Percentiles rank a stretch among this genome's conserved stretches.
These are phyloP conservation scores for Fabriciana adippe DNA, from an alignment of 2,888 invertebrate genomes.

Conservation along the genomic window DNA sequence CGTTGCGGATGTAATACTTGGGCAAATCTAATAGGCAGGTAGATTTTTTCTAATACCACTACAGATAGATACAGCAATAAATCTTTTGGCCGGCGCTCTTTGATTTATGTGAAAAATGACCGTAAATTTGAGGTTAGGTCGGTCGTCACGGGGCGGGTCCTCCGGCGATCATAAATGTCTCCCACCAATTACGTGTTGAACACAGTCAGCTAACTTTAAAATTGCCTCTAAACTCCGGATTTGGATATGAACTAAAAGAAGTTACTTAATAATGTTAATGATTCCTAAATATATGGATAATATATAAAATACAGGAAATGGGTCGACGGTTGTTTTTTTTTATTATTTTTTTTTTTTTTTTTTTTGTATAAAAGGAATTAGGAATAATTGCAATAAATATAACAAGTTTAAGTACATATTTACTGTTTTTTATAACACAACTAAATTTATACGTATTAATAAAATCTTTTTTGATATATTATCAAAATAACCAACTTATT, in stretches of 20 bases:
- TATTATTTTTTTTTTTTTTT: neutral
- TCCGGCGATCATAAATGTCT: slow-evolving; percentile 53
- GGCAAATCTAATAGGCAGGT: slow-evolving; percentile 54
- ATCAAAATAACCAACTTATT: no score
- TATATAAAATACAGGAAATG: neutral
- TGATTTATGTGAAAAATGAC: slow-evolving; percentile 82
- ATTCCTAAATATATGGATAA: slow-evolving; percentile 9
- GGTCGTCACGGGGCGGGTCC: slow-evolving; percentile 58
- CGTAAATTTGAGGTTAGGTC: slow-evolving; percentile 79
- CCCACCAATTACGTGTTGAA: slow-evolving; percentile 58
- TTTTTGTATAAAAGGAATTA: no score
- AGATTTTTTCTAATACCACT: slow-evolving; percentile 51
- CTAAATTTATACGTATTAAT: no score
- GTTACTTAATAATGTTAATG: slow-evolving; percentile 29
- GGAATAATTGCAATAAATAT: no score
- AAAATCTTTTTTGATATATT: no score
- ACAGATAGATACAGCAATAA: slow-evolving; percentile 70
- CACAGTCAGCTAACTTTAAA: slow-evolving; percentile 48
- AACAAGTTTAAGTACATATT: no score
- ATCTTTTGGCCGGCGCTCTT: slow-evolving; percentile 74
- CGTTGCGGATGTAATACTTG: slow-evolving; percentile 53
- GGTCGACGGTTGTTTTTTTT: neutral
- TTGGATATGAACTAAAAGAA: slow-evolving; percentile 25
- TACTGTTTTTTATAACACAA: no score
- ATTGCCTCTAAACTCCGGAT: slow-evolving; percentile 41